phyloP scores from a whole-genome alignment of 2,797 vertebrate genomes.

The Parotocinclus haroldoi region DNA sequence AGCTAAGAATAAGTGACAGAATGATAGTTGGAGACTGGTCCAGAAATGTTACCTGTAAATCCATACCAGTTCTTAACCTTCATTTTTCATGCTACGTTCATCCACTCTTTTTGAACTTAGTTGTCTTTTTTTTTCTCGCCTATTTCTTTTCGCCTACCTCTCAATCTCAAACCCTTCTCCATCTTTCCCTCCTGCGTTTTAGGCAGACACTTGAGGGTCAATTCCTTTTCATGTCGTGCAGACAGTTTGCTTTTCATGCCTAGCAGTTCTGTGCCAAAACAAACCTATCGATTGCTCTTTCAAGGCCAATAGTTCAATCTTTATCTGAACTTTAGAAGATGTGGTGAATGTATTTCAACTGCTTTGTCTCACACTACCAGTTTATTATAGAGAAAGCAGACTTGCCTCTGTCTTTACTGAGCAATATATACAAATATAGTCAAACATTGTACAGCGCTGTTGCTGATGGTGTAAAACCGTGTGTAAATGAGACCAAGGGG shows the following conservation, averaged over 20 bases:
- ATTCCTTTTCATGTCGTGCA: slow-evolving; percentile 51
- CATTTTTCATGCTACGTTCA: background rate
- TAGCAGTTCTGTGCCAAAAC: slow-evolving; percentile 47
- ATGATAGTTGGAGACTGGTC: too few relatives aligned
- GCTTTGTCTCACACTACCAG: background rate
- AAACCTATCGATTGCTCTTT: slow-evolving; percentile 45
- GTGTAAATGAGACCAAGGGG: too few relatives aligned
- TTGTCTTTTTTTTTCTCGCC: slow-evolving; percentile 1
- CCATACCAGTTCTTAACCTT: too few relatives aligned
- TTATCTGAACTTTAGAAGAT: slow-evolving; percentile 39
- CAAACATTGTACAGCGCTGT: too few relatives aligned
- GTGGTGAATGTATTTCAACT: slow-evolving; percentile 18
- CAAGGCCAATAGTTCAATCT: slow-evolving; percentile 33
- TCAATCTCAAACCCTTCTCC: slow-evolving; percentile 6
- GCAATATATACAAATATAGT: background rate
- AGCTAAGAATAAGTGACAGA: too few relatives aligned
- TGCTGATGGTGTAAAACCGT: too few relatives aligned
- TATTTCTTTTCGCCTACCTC: slow-evolving; percentile 1
- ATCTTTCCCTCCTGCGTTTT: slow-evolving; percentile 24
- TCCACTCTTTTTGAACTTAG: slow-evolving; percentile 14
- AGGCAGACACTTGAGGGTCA: slow-evolving; percentile 32
- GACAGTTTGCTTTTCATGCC: slow-evolving; percentile 46
- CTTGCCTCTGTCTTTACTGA: background rate
- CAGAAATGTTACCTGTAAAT: too few relatives aligned
- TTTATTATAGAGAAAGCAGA: slow-evolving; percentile 3